Conservation (phyloP, 2,888 invertebrate genomes). For the Drosophila nigricruria region DNA sequence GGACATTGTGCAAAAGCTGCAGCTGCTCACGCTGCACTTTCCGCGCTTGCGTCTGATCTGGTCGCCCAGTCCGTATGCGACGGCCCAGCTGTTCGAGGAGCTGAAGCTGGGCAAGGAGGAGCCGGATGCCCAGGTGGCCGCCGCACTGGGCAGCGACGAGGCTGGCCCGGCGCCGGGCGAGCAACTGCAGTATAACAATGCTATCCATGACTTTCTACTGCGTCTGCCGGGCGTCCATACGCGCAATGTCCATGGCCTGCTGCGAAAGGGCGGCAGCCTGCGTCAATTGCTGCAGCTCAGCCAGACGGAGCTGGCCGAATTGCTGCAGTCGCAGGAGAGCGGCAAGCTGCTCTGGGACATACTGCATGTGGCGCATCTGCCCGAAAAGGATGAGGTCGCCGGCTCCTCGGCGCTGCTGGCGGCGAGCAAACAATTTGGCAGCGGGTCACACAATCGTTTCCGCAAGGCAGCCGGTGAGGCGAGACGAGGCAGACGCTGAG, state of each 20-base stretch:
- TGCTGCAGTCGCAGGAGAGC: slow-evolving; percentile 91
- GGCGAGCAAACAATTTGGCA: slow-evolving; percentile 73
- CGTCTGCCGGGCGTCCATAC: slow-evolving; percentile 95
- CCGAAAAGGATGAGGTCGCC: slow-evolving; percentile 85
- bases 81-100: slow-evolving; percentile 97
- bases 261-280: slow-evolving; percentile 91
- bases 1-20: slow-evolving; percentile 94
- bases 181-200: slow-evolving; percentile 89
- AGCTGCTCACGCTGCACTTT: slow-evolving; percentile 97
- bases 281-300: slow-evolving; percentile 88
- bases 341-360: slow-evolving; percentile 90
- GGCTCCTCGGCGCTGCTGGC: slow-evolving; percentile 75
- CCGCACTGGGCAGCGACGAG: slow-evolving; percentile 90
- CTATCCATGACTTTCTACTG: slow-evolving; percentile 92
- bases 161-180: slow-evolving; percentile 67
- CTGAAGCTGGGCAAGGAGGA: slow-evolving; percentile 95
- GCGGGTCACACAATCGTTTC: slow-evolving; percentile 76
- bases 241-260: slow-evolving; percentile 92
- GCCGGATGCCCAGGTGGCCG: slow-evolving; percentile 91
- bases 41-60: slow-evolving; percentile 96
- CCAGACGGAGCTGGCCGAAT: slow-evolving; percentile 89
- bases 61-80: slow-evolving; percentile 98
- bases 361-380: slow-evolving; percentile 89
- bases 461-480: slow-evolving; percentile 76
- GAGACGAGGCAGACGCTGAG: slow-evolving; percentile 47